Base-by-base conservation (phyloP, 37 sponge, comb jelly and placozoan species). In the Agelas oroides region DNA sequence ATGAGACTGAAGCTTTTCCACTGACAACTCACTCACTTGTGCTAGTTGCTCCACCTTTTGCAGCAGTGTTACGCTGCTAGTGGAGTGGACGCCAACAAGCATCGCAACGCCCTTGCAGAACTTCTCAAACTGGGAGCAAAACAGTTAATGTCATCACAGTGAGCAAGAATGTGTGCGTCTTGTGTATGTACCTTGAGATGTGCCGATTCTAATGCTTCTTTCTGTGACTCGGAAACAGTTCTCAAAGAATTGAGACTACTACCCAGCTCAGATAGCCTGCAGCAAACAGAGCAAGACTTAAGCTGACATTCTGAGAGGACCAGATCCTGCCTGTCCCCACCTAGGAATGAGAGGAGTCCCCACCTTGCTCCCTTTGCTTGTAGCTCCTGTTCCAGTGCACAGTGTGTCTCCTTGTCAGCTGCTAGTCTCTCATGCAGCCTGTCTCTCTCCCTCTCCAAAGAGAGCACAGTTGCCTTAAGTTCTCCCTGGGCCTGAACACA, bases 321-420 rank as follows among this genome's bases (percentile, higher is more conserved):
- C 46, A 46, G 6, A 46, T 46, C 46, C 46, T 46, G 46, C 46
- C 6, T 46, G 46, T 46, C 8, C 46, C 46, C 46, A 46, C n/a
- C n/a, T n/a, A n/a, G n/a, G n/a, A n/a, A n/a, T n/a, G n/a, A n/a
- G n/a, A n/a, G n/a, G n/a, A n/a, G n/a, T n/a, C n/a, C 75, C 19
- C 36, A 89, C 90, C 74, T 78, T 30, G n/a, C 33, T 32, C 71
- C 79, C 63, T 84, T 83, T 30, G 66, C 79, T 56, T 78, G 81
- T 12, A 89, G 35, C 55, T 89, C 90, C 12, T 78, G 27, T 35
- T 89, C 65, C 53, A 67, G 79, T 33, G 85, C 84, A 3, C 31
- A 41, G 15, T 84, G 33, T 3, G 84, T 89, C 66, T 78, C 52
- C 71, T 79, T 78, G 65, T 77, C 53, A 57, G 79, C 60, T 8